Evolutionary conservation across 2,797 vertebrate species (phyloP).

Genomic region (Platyrinchus mystaceus): DNA sequence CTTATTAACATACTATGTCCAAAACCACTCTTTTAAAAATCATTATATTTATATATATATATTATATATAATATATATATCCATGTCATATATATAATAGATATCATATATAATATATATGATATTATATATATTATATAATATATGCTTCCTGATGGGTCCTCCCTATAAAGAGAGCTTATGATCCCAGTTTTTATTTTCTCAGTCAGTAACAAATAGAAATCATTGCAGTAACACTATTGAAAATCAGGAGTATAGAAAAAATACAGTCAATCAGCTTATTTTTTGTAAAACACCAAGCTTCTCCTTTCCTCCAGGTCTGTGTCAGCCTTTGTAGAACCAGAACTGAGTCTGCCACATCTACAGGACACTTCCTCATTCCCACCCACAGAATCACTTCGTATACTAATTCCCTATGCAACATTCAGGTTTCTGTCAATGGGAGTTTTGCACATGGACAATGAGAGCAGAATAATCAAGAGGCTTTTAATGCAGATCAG

Average conservation of each 20-base stretch:
- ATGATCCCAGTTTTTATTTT: background rate
- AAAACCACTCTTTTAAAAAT: too few relatives aligned
- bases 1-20: rapidly evolving
- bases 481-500: background rate
- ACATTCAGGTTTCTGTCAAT: background rate
- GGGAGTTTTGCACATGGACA: background rate
- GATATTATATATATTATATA: too few relatives aligned
- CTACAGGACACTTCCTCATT: background rate
- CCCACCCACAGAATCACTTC: background rate
- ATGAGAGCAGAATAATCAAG: background rate
- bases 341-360: background rate
- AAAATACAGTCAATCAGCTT: background rate
- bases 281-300: background rate
- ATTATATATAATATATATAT: too few relatives aligned
- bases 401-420: background rate
- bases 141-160: background rate
- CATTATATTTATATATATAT: too few relatives aligned
- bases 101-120: too few relatives aligned
- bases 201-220: background rate
- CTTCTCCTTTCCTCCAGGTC: background rate
- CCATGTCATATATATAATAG: too few relatives aligned
- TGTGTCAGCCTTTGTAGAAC: background rate
- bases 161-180: background rate
- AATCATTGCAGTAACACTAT: background rate
- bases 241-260: background rate